Base-by-base conservation (phyloP, 2,888 invertebrate genomes). In the Nephrocerus scutellatus region DNA sequence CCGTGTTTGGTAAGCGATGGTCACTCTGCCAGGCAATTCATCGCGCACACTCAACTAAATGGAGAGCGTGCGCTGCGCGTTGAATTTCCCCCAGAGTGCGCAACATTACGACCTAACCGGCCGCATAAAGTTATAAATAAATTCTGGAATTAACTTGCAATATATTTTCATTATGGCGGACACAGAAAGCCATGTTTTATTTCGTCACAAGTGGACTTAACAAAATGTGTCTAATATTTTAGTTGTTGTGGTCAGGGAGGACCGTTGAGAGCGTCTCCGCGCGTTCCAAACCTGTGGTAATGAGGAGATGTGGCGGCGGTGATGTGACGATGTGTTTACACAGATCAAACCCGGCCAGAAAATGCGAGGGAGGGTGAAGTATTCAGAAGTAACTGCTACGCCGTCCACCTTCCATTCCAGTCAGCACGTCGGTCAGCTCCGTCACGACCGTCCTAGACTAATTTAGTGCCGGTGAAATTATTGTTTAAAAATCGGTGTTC, bases 101-200 rank as follows among this genome's bases (percentile, higher is more conserved):
- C 31, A 30, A 25, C 34, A 35, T 36, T 26, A 43, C 36, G 20
- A 31, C 37, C 46, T 44, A 45, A 40, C 47, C 47, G 41, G 39
- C 41, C 43, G 44, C 48, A 39, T 18, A 25, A 44, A 32, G 54
- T 55, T 56, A 61, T 62, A 65, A 65, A 65, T 64, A 65, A 63
- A 63, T 62, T 60, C 54, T 57, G 62, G 63, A 58, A 62, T 64
- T 63, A 63, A 62, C 59, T 63, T 56, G 62, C 64, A 59, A 62
- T 64, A 64, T 64, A 64, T 64, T 64, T 64, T 64, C 64, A 65
- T 64, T 64, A 64, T 62, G 57, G 57, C 53, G 59, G 64, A 64
- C 64, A 64, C 58, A 58, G 60, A 64, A 65, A 64, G 61, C 57
- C 64, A 59, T 65, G 64, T 63, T 64, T 64, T 63, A 64, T 65